Evolutionary conservation across 2,113 vertebrate species (phyloP).

Genomic region (Gobio gobio): DNA sequence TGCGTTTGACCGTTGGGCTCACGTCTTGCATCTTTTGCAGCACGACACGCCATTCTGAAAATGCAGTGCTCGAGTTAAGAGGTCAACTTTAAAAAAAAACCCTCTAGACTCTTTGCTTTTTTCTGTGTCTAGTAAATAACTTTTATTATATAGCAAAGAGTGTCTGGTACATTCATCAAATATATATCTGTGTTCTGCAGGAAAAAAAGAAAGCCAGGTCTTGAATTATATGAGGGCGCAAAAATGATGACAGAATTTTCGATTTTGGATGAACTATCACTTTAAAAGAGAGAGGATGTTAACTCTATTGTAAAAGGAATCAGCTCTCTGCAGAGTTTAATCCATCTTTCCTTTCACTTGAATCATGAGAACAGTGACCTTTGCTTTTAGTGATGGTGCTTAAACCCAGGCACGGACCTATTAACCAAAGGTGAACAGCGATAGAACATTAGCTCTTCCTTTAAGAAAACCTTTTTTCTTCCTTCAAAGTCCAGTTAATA

Average conservation of each 20-base stretch:
- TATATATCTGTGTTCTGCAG: neutral
- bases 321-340: constrained; percentile 6
- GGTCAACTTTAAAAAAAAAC: neutral
- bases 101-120: neutral
- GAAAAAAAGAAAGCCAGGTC: neutral
- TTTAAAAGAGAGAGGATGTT: neutral
- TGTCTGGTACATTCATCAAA: neutral
- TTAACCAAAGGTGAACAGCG: constrained; percentile 31
- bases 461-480: constrained; percentile 30
- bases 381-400: constrained; percentile 40
- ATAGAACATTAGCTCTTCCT: constrained; percentile 27
- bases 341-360: constrained; percentile 21
- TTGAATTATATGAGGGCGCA: neutral
- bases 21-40: neutral
- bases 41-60: neutral
- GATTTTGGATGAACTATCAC: neutral
- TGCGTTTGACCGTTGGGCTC: neutral
- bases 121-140: neutral
- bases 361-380: constrained; percentile 44
- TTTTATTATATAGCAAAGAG: neutral
- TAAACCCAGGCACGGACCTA: constrained; percentile 14
- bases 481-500: constrained; percentile 33
- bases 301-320: neutral
- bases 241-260: neutral
- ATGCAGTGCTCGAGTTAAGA: neutral